Evolutionary conservation across 2,888 invertebrate species (phyloP).

Genomic region (Amphipoea lucens): DNA sequence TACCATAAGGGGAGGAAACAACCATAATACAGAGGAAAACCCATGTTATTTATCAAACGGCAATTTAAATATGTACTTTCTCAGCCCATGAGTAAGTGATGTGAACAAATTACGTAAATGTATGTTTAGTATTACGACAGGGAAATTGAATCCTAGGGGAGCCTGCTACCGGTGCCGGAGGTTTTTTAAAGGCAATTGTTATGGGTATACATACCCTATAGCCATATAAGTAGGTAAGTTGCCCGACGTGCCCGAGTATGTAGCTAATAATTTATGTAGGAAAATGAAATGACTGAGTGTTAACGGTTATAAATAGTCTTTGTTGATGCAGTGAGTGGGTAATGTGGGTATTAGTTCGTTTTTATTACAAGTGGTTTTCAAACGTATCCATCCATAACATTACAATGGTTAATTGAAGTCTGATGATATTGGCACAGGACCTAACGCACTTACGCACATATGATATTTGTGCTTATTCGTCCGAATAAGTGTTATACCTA

Average conservation of each 20-base stretch:
- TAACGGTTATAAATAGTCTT: background rate
- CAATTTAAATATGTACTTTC: conserved; percentile 73
- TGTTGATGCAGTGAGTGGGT: background rate
- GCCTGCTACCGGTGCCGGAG: conserved; percentile 47
- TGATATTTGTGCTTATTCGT: no score
- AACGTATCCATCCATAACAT: background rate
- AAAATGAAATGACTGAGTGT: background rate
- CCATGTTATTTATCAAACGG: conserved; percentile 68
- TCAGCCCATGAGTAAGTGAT: conserved; percentile 68
- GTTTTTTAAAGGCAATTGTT: conserved; percentile 47
- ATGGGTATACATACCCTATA: conserved; percentile 6
- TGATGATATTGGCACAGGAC: background rate
- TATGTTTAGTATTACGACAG: conserved; percentile 72
- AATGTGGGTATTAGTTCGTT: background rate
- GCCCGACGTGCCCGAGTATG: background rate
- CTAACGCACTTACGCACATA: background rate
- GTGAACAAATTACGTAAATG: conserved; percentile 76
- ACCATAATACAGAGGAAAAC: conserved; percentile 48
- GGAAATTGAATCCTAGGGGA: conserved; percentile 72
- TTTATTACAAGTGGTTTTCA: background rate
- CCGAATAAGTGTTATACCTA: background rate
- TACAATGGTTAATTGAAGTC: background rate
- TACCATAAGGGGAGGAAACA: conserved; percentile 22
- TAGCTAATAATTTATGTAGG: background rate
- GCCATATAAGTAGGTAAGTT: background rate